Base-by-base conservation (phyloP, 2,113 vertebrate genomes). In the Paramisgurnus dabryanus region DNA sequence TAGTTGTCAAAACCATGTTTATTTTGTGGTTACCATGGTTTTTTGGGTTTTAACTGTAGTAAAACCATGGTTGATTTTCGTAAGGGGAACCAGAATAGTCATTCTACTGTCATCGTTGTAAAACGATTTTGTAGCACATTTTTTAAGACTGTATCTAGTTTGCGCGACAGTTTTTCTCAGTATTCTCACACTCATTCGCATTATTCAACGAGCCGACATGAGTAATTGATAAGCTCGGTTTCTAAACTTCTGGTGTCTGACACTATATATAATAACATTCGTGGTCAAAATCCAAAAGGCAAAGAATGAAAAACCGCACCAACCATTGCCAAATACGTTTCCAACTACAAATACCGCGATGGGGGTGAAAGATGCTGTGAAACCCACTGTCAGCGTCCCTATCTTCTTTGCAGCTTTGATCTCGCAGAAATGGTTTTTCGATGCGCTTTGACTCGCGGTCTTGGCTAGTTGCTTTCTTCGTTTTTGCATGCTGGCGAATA, bases 361-460 rank as follows among this genome's bases (percentile, higher is more conserved):
- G 15, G 94, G 93, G 0, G 90, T 93, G 86, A 94, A 95, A 0
- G 93, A 94, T 0, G 84, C 91, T 0, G 92, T 93, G 57, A 94
- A 94, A 1, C 91, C 93, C 50, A 94, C 79, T 0, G 93, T 94
- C 61, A 93, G 84, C 0, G 91, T 88, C 34, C 92, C 93, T 3
- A 94, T 94, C 0, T 91, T 94, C 76, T 89, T 94, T 4, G 93
- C 93, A 3, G 93, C 93, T 75, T 93, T 94, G 39, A 94, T 92
- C 77, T 94, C 93, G 0, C 93, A 93, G 82, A 93, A 94, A 0
- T 2, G 92, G 93, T 41, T 90, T 41, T 90, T 91, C 74, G 81
- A 75, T 15, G 61, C 79, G 69, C 63, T 90, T 6, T 91, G 90
- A 71, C 82, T 71, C 10, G 92, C 91, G 0, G 81, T 63, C 68